phyloP scores from a whole-genome alignment of 2,113 vertebrate genomes.

The Microtus richardsoni region DNA sequence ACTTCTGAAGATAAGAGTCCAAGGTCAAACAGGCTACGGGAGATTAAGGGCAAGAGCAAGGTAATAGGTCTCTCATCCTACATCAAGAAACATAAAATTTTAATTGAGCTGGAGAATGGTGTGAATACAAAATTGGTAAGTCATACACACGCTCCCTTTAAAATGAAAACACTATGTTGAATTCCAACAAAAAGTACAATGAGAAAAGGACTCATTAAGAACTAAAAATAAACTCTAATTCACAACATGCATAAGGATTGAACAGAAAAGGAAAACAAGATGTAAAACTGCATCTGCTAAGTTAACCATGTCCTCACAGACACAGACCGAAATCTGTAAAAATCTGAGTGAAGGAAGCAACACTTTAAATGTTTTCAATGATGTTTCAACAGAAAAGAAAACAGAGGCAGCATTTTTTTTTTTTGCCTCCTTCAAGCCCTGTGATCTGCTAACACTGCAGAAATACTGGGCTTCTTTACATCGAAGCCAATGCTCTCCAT shows the following conservation, averaged over 20 bases:
- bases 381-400: slow-evolving; percentile 72
- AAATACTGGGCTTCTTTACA: slow-evolving; percentile 35
- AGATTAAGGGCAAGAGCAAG: neutral
- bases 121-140: neutral
- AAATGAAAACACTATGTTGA: slow-evolving; percentile 69
- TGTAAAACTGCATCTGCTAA: slow-evolving; percentile 78
- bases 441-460: slow-evolving; percentile 56
- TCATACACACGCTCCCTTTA: slow-evolving; percentile 3
- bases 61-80: neutral
- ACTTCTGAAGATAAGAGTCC: slow-evolving; percentile 17
- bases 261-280: slow-evolving; percentile 77
- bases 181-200: slow-evolving; percentile 76
- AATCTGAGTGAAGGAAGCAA: slow-evolving; percentile 66
- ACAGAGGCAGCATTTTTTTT: slow-evolving; percentile 49
- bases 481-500: neutral
- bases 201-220: slow-evolving; percentile 80
- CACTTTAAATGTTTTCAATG: slow-evolving; percentile 65
- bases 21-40: neutral
- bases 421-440: neutral
- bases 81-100: slow-evolving; percentile 44
- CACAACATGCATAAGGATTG: slow-evolving; percentile 77
- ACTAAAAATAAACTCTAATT: slow-evolving; percentile 82
- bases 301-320: slow-evolving; percentile 64
- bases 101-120: neutral
- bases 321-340: slow-evolving; percentile 61